Evolutionary conservation across 1,140 invertebrate species (phyloP).

Genomic region (Anagrus nilaparvatae): DNA sequence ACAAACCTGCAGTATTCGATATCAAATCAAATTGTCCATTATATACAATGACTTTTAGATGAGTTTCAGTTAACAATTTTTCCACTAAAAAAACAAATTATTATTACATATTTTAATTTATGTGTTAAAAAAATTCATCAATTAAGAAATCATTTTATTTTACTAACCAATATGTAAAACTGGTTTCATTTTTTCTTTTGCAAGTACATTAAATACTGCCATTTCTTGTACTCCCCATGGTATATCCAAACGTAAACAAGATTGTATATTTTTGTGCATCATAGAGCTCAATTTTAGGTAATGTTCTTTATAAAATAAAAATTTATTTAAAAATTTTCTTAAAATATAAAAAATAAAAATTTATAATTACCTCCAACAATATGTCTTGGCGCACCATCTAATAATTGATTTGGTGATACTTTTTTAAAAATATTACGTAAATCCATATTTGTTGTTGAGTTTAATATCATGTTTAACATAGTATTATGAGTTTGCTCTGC

Average conservation of each 20-base stretch:
- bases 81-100: constrained; percentile 47
- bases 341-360: no score
- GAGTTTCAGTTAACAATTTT: constrained; percentile 54
- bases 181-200: constrained; percentile 76
- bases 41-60: constrained; percentile 56
- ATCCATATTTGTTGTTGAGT: constrained; percentile 53
- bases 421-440: constrained; percentile 67
- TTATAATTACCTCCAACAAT: neutral
- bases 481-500: constrained; percentile 54
- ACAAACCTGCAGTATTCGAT: constrained; percentile 52
- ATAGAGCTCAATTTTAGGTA: no score
- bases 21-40: constrained; percentile 62
- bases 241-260: neutral
- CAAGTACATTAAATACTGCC: constrained; percentile 52
- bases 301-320: no score
- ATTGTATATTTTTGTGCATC: no score
- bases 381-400: neutral
- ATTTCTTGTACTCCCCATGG: constrained; percentile 50
- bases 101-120: neutral
- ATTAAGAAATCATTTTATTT: constrained; percentile 1
- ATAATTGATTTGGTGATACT: neutral
- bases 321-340: no score
- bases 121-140: neutral
- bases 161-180: constrained; percentile 55
- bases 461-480: constrained; percentile 50